Conservation (phyloP, 2,113 vertebrate species). For the Onychostoma macrolepis region DNA sequence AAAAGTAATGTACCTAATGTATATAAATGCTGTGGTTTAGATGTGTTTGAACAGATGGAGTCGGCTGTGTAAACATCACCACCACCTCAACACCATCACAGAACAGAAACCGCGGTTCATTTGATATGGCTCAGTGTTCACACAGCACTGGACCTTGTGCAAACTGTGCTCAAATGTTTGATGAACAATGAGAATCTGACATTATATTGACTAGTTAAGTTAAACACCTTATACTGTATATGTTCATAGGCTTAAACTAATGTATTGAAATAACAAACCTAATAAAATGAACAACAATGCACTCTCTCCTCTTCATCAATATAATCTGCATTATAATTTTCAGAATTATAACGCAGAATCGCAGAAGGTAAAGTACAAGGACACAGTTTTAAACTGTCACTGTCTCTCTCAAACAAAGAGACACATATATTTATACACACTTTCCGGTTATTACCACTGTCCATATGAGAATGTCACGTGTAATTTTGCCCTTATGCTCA, state of each 20-base stretch:
- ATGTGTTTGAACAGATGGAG: conserved; percentile 3
- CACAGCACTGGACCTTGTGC: background rate
- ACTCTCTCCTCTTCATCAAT: background rate
- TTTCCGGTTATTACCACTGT: background rate
- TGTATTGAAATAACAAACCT: conserved; percentile 13
- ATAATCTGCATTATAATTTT: background rate
- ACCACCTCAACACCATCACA: background rate
- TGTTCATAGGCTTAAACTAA: background rate
- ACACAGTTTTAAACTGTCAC: background rate
- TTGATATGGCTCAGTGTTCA: background rate
- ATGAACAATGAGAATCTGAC: background rate
- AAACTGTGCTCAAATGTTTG: background rate
- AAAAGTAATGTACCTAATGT: background rate
- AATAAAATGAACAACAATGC: conserved; percentile 2
- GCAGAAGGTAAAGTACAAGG: background rate
- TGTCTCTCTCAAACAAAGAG: background rate
- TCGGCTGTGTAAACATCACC: background rate
- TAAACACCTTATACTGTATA: conserved; percentile 1
- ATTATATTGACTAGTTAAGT: background rate
- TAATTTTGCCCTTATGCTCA: background rate
- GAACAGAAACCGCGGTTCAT: background rate
- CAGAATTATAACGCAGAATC: too few species aligned
- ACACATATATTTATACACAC: background rate
- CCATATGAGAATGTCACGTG: background rate
- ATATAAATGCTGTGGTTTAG: conserved; percentile 10